Evolutionary conservation across 64 coral and sea anemone genomes (phyloP), one percentile per base, ranked within the genome.

Genomic region (Astreopora myriophthalma): DNA sequence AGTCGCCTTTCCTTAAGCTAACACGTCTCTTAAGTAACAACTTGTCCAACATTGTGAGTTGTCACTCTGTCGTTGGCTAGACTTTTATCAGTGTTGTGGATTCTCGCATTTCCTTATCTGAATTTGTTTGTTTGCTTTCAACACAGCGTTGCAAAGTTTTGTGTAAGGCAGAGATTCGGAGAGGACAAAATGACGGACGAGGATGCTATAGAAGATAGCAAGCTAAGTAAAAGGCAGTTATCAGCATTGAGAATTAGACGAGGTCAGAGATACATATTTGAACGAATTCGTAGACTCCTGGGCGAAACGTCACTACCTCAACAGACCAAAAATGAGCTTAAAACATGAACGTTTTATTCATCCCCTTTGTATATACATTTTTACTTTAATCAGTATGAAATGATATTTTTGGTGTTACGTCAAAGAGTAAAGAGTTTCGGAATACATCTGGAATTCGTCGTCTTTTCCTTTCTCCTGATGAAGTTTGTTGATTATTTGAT

Each of bases 261-360:
- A 26, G 79, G 79, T 3, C 79, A 83, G 22, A 83, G 12, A 83
- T 83, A 57, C 6, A 83, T 83, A 64, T 83, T 64, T 64, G 31
- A 34, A 64, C 79, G 22, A 31, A 83, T 83, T 83, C 65, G 79
- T 83, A 32, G 38, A 65, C 79, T 83, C 38, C 55, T 24, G 0
- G 34, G n/a, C 33, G 33, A 83, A 62, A 34, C 34, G 8, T 35
- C 6, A 3, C 17, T 34, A 0, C 34, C 12, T 34, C 16, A 61
- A 22, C 27, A 6, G 13, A 34, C 11, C 12, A 10, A 14, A 20
- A 58, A 8, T 64, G 20, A 25, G 11, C 5, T 64, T 3, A 64
- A 25, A 39, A 40, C 36, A 74, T 1, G 5, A 36, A 11, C 9
- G 20, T 22, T 23, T 22, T 38, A 9, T 17, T 38, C 34, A 38